A percentile compares a stretch with the other conserved stretches of the same genome.
Conservation (phyloP, 2,113 vertebrate species). For the Trochalopteron elliotii region DNA sequence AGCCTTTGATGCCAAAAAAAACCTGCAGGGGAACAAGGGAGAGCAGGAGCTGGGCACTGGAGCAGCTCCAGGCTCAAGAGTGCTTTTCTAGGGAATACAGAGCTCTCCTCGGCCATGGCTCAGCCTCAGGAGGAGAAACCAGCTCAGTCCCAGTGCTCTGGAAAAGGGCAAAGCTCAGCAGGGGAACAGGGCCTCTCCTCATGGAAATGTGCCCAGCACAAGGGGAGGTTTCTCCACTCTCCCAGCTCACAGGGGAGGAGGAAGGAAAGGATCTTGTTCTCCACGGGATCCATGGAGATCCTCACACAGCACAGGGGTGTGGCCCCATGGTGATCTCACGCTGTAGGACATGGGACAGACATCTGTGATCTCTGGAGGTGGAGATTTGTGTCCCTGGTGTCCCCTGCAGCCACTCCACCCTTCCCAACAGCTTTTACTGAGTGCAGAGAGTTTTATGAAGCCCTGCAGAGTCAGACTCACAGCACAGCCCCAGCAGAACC, state of each 20-base stretch:
- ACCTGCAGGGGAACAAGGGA: neutral
- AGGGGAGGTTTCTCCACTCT: constrained; percentile 1
- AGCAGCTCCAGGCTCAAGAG: neutral
- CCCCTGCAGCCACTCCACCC: neutral
- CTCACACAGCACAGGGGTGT: neutral
- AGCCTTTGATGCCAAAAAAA: neutral
- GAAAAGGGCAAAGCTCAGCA: neutral
- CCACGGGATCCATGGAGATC: neutral
- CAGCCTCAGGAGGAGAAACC: neutral
- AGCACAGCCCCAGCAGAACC: accelerated
- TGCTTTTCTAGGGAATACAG: neutral
- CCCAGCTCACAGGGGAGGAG: neutral
- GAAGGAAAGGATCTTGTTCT: neutral
- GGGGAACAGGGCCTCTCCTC: neutral
- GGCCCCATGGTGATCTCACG: accelerated
- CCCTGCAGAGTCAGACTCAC: neutral
- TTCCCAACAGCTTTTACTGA: neutral
- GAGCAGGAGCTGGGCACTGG: neutral
- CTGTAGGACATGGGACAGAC: neutral
- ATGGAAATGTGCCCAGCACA: neutral
- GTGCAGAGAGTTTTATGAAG: neutral
- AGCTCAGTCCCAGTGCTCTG: neutral
- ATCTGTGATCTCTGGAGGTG: neutral
- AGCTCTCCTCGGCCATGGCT: neutral
- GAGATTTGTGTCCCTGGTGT: neutral